Evolutionary conservation across 2,113 vertebrate species (phyloP).

Genomic region (Salminus brasiliensis): DNA sequence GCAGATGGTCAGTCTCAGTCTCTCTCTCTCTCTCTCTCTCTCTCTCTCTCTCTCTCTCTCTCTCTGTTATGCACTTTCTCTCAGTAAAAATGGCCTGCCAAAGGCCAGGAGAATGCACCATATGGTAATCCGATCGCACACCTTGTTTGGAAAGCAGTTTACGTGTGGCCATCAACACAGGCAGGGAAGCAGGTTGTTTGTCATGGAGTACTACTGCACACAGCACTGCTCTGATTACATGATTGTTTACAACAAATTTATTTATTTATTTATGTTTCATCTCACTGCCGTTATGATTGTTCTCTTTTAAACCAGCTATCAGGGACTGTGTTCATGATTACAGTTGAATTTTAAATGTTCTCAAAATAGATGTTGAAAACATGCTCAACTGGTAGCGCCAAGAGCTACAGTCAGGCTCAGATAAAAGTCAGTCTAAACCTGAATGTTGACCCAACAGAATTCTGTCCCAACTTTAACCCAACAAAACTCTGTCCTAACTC

Average conservation of each 20-base stretch:
- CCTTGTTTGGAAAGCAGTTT: slow-evolving; percentile 43
- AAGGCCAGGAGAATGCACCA: slow-evolving; percentile 33
- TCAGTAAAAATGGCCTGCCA: slow-evolving; percentile 23
- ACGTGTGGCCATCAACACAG: slow-evolving; percentile 30
- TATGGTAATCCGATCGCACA: slow-evolving; percentile 43
- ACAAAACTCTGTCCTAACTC: not conserved
- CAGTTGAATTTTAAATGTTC: slow-evolving; percentile 59
- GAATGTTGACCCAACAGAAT: not conserved
- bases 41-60: not conserved
- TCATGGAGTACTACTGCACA: slow-evolving; percentile 46
- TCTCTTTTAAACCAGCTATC: slow-evolving; percentile 64
- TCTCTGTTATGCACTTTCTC: not conserved
- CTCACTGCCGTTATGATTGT: slow-evolving; percentile 55
- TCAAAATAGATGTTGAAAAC: slow-evolving; percentile 52
- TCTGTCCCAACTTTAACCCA: not conserved
- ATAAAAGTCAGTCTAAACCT: not conserved
- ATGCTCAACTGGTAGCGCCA: too few species aligned
- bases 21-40: not conserved
- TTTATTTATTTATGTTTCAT: slow-evolving; percentile 36
- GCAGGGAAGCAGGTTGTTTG: slow-evolving; percentile 44
- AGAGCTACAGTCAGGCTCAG: too few species aligned
- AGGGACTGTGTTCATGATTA: slow-evolving; percentile 57
- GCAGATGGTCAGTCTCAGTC: slow-evolving; percentile 43
- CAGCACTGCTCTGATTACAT: slow-evolving; percentile 58
- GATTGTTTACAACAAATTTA: slow-evolving; percentile 5